Percentiles rank a stretch among this genome's conserved stretches.
Conservation (phyloP, 2,797 vertebrate species). For the Myioborus miniatus region DNA sequence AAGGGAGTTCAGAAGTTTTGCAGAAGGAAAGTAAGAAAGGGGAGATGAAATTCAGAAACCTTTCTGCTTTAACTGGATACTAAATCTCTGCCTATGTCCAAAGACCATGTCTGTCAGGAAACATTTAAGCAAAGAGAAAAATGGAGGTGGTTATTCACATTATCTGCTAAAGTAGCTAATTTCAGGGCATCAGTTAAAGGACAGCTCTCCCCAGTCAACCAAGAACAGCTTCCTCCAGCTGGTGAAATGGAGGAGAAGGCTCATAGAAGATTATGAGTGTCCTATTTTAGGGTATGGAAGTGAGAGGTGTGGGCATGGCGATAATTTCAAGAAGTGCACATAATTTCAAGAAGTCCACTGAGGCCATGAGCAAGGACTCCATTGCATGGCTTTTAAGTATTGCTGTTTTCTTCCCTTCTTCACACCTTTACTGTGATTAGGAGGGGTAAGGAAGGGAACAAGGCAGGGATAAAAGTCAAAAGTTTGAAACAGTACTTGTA, state of each 20-base stretch:
- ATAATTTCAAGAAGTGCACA: not conserved
- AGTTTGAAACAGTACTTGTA: not conserved
- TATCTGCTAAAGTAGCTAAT: not conserved
- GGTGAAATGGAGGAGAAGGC: not conserved
- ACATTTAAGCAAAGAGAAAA: not conserved
- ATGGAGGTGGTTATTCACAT: not conserved
- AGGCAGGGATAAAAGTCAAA: not conserved
- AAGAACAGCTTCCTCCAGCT: not conserved
- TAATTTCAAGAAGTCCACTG: not conserved
- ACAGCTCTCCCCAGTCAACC: not conserved
- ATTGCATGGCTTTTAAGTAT: not conserved
- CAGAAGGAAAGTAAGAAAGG: not conserved
- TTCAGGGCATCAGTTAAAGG: not conserved
- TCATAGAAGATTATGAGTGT: not conserved
- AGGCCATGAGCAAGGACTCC: not conserved
- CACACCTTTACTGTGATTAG: not conserved
- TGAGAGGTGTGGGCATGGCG: not conserved
- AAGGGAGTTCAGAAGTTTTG: not conserved
- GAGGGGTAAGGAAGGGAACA: not conserved
- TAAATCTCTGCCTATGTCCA: not conserved
- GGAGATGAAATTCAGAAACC: not conserved
- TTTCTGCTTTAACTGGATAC: not conserved
- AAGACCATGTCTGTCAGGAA: not conserved
- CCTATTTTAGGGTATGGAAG: not conserved
- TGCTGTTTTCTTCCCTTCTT: not conserved